Base-by-base conservation (phyloP, 2,113 vertebrate species). In the Dermatemys mawii region DNA sequence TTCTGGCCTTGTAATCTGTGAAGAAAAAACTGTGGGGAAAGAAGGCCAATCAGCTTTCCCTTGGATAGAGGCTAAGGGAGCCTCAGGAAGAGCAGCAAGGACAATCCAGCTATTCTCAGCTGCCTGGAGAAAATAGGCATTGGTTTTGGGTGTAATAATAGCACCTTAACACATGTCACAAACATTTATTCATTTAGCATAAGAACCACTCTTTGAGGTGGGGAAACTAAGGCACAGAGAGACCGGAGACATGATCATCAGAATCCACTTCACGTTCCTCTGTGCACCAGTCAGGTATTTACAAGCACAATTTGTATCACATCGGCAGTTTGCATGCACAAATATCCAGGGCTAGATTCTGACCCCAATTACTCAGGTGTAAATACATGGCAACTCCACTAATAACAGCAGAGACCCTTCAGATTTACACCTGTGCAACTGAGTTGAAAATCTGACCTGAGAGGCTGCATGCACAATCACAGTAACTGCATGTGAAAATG, bases 241-340 rank as follows among this genome's bases (percentile, higher is more conserved):
- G 67, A 70, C 29, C 19, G 24, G 67, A 70, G 19, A 38, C 21
- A 22, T 70, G n/a, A 38, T 24, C 67, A 24, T 38, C 35, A 41
- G 21, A 22, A 70, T 9, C 9, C n/a, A 17, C 10, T 22, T 22
- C 19, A 41, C 22, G 5, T 22, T 38, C 21, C 17, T 0, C 0
- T 22, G 76, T 8, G 14, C 4, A 29, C 7, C 48, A 83, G 16
- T 0, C 1, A 6, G 87, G 19, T 83, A 54, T 79, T 89, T 86
- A 35, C 92, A 93, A 84, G 60, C 35, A 35, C 85, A 78, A 57
- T 70, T 67, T 76, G 24, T 46, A 44, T 50, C 21, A 75, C 1
- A 1, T 4, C 41, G 16, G 75, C n/a, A 4, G 10, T 38, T 41
- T 50, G 53, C 2, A 79, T 2, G 7, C 24, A 70, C 48, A 83